A percentile compares a stretch with the other conserved stretches of the same genome.
These are phyloP conservation scores for Cancer borealis DNA, from an alignment of 2,888 invertebrate species.

Conservation along the genomic window DNA sequence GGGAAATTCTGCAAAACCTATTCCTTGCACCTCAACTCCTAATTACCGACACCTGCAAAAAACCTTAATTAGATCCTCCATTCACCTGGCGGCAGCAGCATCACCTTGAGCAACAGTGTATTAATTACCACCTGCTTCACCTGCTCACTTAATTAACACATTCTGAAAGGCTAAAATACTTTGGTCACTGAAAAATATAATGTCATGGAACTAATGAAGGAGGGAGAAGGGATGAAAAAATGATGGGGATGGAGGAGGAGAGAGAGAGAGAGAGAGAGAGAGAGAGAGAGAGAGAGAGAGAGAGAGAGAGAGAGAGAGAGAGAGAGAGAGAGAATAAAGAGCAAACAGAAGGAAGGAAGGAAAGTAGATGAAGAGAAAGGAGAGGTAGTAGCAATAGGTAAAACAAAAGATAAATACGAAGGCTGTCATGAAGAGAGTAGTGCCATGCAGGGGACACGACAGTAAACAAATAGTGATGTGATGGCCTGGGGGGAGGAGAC, in stretches of 20 bases:
- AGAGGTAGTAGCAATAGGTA: neutral
- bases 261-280: neutral
- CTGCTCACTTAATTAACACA: neutral
- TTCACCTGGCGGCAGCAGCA: neutral
- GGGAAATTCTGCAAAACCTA: no score
- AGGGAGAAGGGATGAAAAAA: neutral
- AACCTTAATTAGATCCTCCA: neutral
- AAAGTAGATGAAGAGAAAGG: neutral
- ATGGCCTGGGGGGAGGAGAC: neutral
- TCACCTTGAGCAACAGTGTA: neutral
- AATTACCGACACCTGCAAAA: neutral
- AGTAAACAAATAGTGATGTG: no score
- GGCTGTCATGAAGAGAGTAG: neutral
- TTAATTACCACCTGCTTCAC: neutral
- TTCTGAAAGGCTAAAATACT: neutral
- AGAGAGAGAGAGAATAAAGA: neutral
- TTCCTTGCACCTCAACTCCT: no score
- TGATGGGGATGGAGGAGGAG: neutral
- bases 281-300: neutral
- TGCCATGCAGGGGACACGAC: neutral
- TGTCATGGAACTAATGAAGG: neutral
- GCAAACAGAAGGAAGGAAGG: neutral
- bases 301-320: conserved; percentile 41
- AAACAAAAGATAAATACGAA: neutral
- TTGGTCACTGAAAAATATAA: neutral